These are phyloP conservation scores for Perdita meconis DNA, from an alignment of 2,888 invertebrate genomes.

Conservation along the genomic window DNA sequence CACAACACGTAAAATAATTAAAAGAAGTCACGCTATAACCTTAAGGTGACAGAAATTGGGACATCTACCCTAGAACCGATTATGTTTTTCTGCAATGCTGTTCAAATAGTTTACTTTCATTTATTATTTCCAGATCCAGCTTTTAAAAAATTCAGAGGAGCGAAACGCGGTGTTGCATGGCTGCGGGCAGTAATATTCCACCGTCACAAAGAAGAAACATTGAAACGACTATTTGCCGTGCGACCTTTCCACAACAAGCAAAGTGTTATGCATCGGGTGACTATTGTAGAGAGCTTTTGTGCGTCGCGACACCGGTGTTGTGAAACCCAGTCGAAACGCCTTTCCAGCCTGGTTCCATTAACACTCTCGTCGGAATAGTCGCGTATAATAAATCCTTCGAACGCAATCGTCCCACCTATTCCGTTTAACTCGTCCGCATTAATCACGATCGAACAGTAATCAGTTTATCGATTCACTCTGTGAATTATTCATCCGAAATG, in stretches of 20 bases:
- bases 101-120: no score
- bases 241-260: neutral
- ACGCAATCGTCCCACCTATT: neutral
- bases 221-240: neutral
- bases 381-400: neutral
- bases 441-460: neutral
- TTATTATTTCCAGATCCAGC: no score
- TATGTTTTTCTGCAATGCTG: no score
- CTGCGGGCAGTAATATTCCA: no score
- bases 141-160: no score
- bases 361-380: neutral
- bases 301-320: neutral
- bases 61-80: no score
- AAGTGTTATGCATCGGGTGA: neutral
- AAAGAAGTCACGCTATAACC: no score
- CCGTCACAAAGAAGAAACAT: no score
- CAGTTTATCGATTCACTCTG: neutral
- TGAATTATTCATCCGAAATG: neutral
- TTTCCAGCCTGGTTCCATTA: conserved; percentile 16
- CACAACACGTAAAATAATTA: no score
- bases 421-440: neutral
- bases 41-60: no score
- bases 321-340: conserved; percentile 19
- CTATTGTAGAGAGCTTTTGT: conserved; percentile 3
- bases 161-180: no score